A percentile compares a stretch with the other conserved stretches of the same genome.
Conservation (phyloP, 2,797 vertebrate genomes). For the Gallinago nigripennis region DNA sequence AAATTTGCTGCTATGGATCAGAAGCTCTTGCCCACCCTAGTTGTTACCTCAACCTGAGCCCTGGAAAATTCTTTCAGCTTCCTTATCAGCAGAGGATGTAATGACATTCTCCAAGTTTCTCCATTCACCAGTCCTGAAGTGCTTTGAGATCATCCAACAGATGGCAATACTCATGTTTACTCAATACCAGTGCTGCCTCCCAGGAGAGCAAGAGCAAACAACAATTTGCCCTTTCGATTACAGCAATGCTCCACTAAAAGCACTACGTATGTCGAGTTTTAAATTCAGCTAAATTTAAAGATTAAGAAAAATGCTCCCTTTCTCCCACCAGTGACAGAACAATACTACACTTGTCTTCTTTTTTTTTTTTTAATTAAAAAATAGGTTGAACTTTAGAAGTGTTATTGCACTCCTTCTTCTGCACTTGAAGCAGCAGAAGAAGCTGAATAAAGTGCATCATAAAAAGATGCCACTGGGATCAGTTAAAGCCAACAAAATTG, state of each 20-base stretch:
- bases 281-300: neutral
- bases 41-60: neutral
- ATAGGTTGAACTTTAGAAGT: neutral
- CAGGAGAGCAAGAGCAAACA: neutral
- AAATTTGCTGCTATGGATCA: neutral
- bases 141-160: neutral
- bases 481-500: slow-evolving; percentile 35
- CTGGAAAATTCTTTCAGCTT: neutral
- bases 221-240: neutral
- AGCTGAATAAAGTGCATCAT: slow-evolving; percentile 39
- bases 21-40: neutral
- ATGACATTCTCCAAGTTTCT: neutral
- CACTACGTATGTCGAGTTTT: accelerated
- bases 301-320: neutral
- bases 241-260: neutral
- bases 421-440: slow-evolving; percentile 5
- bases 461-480: slow-evolving; percentile 61
- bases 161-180: neutral
- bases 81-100: neutral
- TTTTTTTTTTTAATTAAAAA: slow-evolving; percentile 14
- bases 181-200: neutral
- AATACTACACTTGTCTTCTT: neutral
- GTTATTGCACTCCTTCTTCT: neutral
- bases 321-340: neutral
- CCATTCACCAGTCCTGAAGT: neutral